These are phyloP conservation scores for Rhynchophorus ferrugineus DNA, from an alignment of 1,140 invertebrate species.

Conservation along the genomic window DNA sequence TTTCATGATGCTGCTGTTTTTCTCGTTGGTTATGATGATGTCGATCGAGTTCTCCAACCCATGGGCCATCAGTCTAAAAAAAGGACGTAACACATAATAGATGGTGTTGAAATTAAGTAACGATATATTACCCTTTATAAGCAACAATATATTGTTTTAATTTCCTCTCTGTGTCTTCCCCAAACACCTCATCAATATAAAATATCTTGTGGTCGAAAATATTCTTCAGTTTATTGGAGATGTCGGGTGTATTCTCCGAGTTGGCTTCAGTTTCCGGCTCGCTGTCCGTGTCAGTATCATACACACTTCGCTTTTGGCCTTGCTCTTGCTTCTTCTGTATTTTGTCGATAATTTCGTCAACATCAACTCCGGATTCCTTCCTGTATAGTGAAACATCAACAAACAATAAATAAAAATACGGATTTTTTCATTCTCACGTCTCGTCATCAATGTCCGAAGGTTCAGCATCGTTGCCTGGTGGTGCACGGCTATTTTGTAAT, in stretches of 20 bases:
- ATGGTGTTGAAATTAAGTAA: not conserved
- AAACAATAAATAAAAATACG: not conserved
- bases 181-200: conserved; percentile 31
- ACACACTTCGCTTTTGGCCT: conserved; percentile 5
- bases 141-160: conserved; percentile 33
- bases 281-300: conserved; percentile 21
- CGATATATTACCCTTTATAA: conserved; percentile 31
- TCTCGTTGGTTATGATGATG: conserved; percentile 26
- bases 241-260: not conserved
- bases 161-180: conserved; percentile 16
- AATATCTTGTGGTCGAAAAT: conserved; percentile 31
- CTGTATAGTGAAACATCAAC: conserved; percentile 5
- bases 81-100: not conserved
- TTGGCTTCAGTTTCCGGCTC: not conserved
- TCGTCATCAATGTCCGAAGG: conserved; percentile 17
- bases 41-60: conserved; percentile 17
- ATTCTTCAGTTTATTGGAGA: conserved; percentile 18
- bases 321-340: conserved; percentile 24
- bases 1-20: conserved; percentile 22
- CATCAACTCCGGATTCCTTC: conserved; percentile 39
- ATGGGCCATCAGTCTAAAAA: conserved; percentile 1
- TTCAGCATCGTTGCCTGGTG: not conserved
- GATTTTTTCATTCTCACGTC: conserved; percentile 5
- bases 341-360: conserved; percentile 49
- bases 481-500: conserved; percentile 8